Conservation (phyloP, 1,140 invertebrate species). For the Zaprionus africanus region DNA sequence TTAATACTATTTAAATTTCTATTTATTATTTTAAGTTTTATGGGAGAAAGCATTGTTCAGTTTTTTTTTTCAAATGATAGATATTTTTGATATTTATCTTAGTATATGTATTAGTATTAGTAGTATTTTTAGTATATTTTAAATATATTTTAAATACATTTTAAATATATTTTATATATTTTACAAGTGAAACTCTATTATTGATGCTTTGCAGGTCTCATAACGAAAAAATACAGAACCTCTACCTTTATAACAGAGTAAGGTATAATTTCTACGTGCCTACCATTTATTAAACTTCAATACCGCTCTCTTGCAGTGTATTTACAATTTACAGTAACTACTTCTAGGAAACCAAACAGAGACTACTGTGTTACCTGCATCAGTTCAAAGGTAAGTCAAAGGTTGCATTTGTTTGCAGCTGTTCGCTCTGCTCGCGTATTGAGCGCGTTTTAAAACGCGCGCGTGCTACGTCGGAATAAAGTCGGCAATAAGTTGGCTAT, state of each 20-base stretch:
- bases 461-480: constrained; percentile 43
- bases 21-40: too few species aligned
- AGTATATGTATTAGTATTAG: too few species aligned
- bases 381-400: background rate
- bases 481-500: constrained; percentile 62
- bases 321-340: background rate
- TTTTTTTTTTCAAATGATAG: too few species aligned
- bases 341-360: constrained; percentile 54
- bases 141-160: background rate
- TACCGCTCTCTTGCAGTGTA: background rate
- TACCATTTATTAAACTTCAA: background rate
- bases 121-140: background rate
- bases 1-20: too few species aligned
- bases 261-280: too few species aligned
- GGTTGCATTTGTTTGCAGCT: constrained; percentile 25
- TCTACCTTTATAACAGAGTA: too few species aligned
- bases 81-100: too few species aligned
- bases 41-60: too few species aligned
- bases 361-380: constrained; percentile 18
- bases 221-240: too few species aligned
- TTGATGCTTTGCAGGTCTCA: too few species aligned
- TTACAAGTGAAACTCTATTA: too few species aligned
- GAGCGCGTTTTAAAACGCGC: constrained; percentile 34
- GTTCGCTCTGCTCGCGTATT: background rate
- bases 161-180: background rate